phyloP scores from a whole-genome alignment of 1,140 invertebrate species.

The Zophobas atratus region DNA sequence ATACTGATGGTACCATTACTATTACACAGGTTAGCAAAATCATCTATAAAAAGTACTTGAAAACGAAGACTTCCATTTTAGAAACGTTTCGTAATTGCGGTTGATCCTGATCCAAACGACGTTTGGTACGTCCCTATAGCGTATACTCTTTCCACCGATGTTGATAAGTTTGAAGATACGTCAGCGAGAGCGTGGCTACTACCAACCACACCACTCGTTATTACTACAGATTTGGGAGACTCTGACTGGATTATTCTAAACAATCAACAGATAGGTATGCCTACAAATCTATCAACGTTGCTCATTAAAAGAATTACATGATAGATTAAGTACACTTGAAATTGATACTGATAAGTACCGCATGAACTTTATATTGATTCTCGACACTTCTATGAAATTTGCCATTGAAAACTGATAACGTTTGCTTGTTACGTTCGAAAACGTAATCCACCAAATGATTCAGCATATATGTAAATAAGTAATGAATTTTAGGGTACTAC shows the following conservation, averaged over 20 bases:
- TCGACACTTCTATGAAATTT: not conserved
- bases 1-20: too few relatives aligned
- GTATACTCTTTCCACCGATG: slow-evolving; percentile 68
- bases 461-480: slow-evolving; percentile 12
- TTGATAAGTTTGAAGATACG: slow-evolving; percentile 70
- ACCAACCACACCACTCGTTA: slow-evolving; percentile 48
- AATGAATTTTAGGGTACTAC: slow-evolving; percentile 77
- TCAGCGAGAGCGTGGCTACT: slow-evolving; percentile 70
- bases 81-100: slow-evolving; percentile 11
- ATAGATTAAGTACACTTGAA: too few relatives aligned
- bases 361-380: too few relatives aligned
- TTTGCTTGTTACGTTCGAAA: too few relatives aligned
- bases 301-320: too few relatives aligned
- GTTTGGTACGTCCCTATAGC: slow-evolving; percentile 77
- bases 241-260: slow-evolving; percentile 82
- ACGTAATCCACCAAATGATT: not conserved
- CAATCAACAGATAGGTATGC: slow-evolving; percentile 74
- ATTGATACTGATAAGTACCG: too few relatives aligned
- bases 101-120: not conserved
- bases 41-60: too few relatives aligned
- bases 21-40: too few relatives aligned
- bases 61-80: slow-evolving; percentile 11
- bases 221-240: slow-evolving; percentile 66
- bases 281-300: too few relatives aligned
- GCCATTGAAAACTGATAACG: not conserved